Conservation (phyloP, 2,888 invertebrate genomes). For the Euzophera pinguis region DNA sequence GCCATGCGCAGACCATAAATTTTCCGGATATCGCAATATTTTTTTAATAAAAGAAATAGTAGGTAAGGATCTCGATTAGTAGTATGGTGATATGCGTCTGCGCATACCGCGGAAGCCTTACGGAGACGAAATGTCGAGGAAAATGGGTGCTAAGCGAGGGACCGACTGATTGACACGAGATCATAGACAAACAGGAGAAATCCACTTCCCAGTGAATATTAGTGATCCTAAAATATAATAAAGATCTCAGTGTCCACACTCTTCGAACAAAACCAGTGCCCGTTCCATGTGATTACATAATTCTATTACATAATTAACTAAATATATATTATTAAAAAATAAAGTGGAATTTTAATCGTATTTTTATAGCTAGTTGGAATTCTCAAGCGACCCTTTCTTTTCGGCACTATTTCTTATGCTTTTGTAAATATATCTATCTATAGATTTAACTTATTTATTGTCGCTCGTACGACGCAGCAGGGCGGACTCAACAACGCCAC, state of each 20-base stretch:
- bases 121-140: slow-evolving; percentile 8
- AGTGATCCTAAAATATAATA: slow-evolving; percentile 42
- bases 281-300: slow-evolving; percentile 67
- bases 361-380: slow-evolving; percentile 73
- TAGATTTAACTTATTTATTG: slow-evolving; percentile 75
- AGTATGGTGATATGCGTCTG: slow-evolving; percentile 9
- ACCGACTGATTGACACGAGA: slow-evolving; percentile 34
- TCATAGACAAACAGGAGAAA: slow-evolving; percentile 27
- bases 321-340: slow-evolving; percentile 38
- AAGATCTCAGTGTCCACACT: slow-evolving; percentile 73
- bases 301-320: slow-evolving; percentile 19
- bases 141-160: slow-evolving; percentile 35
- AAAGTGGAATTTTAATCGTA: slow-evolving; percentile 64
- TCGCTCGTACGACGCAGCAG: slow-evolving; percentile 31
- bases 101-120: neutral
- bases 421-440: slow-evolving; percentile 72
- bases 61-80: slow-evolving; percentile 32
- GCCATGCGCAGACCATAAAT: slow-evolving; percentile 27
- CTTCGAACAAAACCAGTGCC: slow-evolving; percentile 73
- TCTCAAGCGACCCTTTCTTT: slow-evolving; percentile 57
- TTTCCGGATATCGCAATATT: slow-evolving; percentile 44
- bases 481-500: slow-evolving; percentile 26
- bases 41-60: slow-evolving; percentile 56
- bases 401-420: slow-evolving; percentile 68
- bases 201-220: slow-evolving; percentile 20